Evolutionary conservation across 1,140 invertebrate species (phyloP), one percentile per base, ranked within the genome.

Genomic region (Eupeodes corollae): DNA sequence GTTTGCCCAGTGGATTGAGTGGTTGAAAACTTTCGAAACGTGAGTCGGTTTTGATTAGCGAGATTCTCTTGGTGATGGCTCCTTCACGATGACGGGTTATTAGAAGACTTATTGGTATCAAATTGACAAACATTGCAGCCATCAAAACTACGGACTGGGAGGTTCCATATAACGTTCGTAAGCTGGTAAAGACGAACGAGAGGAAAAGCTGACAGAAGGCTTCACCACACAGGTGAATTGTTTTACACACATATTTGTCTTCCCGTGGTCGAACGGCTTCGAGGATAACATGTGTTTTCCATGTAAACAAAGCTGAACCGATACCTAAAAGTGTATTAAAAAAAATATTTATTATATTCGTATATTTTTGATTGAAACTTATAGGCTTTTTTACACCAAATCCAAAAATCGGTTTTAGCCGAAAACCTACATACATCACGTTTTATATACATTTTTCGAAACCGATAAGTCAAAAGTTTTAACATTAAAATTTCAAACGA

Each of bases 181-280:
- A 46, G 44, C 64, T 67, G 55, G 61, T 67, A 37, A 67, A 67
- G 3, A 64, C 63, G 21, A 67, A 67, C 5, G 63, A 67, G 2
- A 67, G 53, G 42, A 67, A 67, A 1, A 67, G 47, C 39, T 67
- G 63, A 47, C 63, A 67, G 37, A 67, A 67, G 16, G 63, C 63
- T 47, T 67, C 63, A 16, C 63, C 63, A 35, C 63, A 66, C 35
- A 67, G 40, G 19, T 61, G 59, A 14, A 67, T 67, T 0, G 63
- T 67, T 33, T 67, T 67, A 31, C 63, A 51, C 0, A 67, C 63
- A 35, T 56, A 67, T 40, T 67, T 67, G 50, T 67, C 63, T 49
- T 67, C 63, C 2, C 61, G 59, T 18, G 63, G 63, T 47, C 63
- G 61, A 13, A 67, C 63, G 45, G 63, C 63, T 50, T 67, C 63